phyloP scores from a whole-genome alignment of 2,113 vertebrate genomes.

The Microcebus jonahi region DNA sequence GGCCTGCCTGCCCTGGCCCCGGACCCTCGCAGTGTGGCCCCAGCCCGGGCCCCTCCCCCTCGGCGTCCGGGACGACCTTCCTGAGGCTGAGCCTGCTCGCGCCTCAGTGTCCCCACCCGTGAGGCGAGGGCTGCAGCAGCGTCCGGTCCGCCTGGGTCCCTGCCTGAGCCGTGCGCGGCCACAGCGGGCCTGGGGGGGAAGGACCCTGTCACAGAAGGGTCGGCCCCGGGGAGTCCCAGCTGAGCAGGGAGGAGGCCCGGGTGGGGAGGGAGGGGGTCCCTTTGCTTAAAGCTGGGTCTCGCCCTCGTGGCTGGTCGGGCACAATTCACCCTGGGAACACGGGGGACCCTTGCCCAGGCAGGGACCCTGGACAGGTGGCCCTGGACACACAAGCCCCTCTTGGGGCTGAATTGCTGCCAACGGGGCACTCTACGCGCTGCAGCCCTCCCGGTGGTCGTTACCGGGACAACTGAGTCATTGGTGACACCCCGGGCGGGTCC shows the following conservation, averaged over 20 bases:
- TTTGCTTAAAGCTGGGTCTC: neutral
- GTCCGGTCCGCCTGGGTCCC: neutral
- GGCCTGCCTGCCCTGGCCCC: rapidly evolving
- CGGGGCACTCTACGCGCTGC: too few species aligned
- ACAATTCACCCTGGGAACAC: neutral
- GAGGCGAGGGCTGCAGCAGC: too few species aligned
- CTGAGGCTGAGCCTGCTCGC: too few species aligned
- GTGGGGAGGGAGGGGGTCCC: neutral
- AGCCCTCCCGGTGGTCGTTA: too few species aligned
- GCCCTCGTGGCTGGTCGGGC: neutral
- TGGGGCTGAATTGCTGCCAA: too few species aligned
- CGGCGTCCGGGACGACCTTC: too few species aligned
- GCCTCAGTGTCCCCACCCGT: neutral
- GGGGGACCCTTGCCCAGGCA: neutral
- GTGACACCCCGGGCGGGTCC: too few species aligned
- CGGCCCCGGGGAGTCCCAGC: neutral
- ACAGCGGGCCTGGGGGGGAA: neutral
- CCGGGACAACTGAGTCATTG: too few species aligned
- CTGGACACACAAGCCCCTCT: neutral
- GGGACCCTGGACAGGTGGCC: neutral
- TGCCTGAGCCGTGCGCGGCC: rapidly evolving
- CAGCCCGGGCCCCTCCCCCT: too few species aligned
- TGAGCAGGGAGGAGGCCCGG: too few species aligned
- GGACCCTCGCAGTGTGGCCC: rapidly evolving
- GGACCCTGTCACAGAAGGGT: too few species aligned